Evolutionary conservation across 2,888 invertebrate species (phyloP), one percentile per base, ranked within the genome.

Genomic region (Allacma fusca): DNA sequence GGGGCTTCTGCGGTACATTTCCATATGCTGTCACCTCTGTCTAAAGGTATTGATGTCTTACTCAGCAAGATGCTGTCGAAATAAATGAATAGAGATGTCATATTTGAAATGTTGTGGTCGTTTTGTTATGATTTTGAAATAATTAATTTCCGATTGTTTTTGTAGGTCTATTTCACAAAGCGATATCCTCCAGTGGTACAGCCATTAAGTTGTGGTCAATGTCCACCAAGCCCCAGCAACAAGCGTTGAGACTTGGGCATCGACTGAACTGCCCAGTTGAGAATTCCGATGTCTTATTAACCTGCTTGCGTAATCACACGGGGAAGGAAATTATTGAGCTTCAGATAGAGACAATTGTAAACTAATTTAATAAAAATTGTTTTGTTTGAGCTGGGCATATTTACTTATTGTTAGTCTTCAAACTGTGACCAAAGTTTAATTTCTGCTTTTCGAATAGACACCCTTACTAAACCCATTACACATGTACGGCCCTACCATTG

Each of bases 191-290:
- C 5, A 40, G 81, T 78, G 82, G 82, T 0, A 79, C 80, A 9
- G 81, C 82, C 1, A 80, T 82, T 7, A 82, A 82, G 68, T 76
- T 80, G 0, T 81, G 81, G 81, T 81, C 82, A 13, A 62, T 82
- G 4, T 9, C 81, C 4, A 79, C 79, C 21, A 75, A 72, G 34
- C 64, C 76, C 0, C 69, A 73, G 26, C 78, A 68, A 23, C 81
- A 82, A 59, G 78, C 81, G 0, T 5, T 68, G 0, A 24, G 76
- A 43, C 40, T 82, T 1, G 82, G 80, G 9, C 1, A 50, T 13
- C 44, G 71, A 24, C 50, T 71, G 13, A 71, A 71, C 24, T 71
- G 71, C 43, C 26, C 79, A 16, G 59, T 72, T 1, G 59, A 43
- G 19, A 79, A 78, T 34, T 74, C 80, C 5, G 44, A 75, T 0